A percentile compares a stretch with the other conserved stretches of the same genome.
These are phyloP conservation scores for Conus betulinus DNA, from an alignment of 1,140 invertebrate genomes.

Conservation along the genomic window DNA sequence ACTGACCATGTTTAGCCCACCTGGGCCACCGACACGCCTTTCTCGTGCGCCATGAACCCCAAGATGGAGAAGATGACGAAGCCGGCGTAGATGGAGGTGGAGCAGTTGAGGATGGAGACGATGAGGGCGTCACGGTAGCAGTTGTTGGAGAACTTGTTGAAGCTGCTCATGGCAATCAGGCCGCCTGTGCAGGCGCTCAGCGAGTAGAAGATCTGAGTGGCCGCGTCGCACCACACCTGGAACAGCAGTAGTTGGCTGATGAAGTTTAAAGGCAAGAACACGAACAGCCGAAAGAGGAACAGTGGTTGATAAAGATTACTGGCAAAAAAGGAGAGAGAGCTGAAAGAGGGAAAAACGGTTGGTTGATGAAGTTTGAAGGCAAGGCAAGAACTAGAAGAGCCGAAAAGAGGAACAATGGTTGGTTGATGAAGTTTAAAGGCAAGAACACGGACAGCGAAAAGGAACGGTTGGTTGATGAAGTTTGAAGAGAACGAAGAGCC, in stretches of 20 bases:
- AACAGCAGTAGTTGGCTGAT: background rate
- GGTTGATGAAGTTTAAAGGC: too few relatives aligned
- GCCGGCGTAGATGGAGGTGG: slow-evolving; percentile 98
- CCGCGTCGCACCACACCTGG: slow-evolving; percentile 91
- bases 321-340: background rate
- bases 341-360: too few relatives aligned
- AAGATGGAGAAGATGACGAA: slow-evolving; percentile 98
- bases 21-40: slow-evolving; percentile 63
- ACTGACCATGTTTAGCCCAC: slow-evolving; percentile 71
- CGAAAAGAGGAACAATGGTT: too few relatives aligned
- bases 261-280: too few relatives aligned
- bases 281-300: background rate
- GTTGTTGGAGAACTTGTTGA: slow-evolving; percentile 94
- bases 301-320: background rate
- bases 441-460: too few relatives aligned
- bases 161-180: slow-evolving; percentile 95
- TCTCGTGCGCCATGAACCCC: slow-evolving; percentile 79
- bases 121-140: slow-evolving; percentile 90
- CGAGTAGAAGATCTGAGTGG: slow-evolving; percentile 95
- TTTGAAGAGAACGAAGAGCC: too few relatives aligned
- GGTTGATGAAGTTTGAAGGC: too few relatives aligned
- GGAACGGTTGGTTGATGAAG: too few relatives aligned
- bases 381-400: too few relatives aligned
- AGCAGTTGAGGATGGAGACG: slow-evolving; percentile 95
- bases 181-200: slow-evolving; percentile 95